Evolutionary conservation across 2,888 invertebrate genomes (phyloP).

Genomic region (Priapulus caudatus): DNA sequence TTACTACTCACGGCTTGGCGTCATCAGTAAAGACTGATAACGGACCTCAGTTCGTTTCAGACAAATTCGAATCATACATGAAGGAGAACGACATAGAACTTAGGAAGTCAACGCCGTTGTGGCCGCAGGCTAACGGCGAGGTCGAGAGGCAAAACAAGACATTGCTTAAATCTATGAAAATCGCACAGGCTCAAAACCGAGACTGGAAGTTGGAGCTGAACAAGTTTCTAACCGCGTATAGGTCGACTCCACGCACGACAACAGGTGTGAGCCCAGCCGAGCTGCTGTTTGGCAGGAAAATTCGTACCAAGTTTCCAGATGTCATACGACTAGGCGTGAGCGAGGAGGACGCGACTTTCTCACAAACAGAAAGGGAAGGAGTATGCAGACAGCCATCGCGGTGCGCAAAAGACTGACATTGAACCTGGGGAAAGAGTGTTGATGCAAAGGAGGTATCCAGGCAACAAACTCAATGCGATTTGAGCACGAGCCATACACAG

Average conservation of each 20-base stretch:
- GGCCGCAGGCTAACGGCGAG: constrained; percentile 21
- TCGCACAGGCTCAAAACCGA: constrained; percentile 15
- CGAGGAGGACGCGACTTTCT: too few species aligned
- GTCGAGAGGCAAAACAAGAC: constrained; percentile 21
- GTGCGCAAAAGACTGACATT: too few species aligned
- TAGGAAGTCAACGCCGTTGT: constrained; percentile 16
- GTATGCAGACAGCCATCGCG: neutral
- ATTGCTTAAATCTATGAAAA: constrained; percentile 19
- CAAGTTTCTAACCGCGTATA: constrained; percentile 19
- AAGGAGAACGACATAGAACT: constrained; percentile 17
- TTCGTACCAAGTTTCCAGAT: constrained; percentile 18
- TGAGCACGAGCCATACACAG: too few species aligned
- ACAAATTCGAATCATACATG: constrained; percentile 16
- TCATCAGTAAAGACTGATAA: constrained; percentile 19
- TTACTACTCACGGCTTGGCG: constrained; percentile 18
- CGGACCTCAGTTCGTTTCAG: constrained; percentile 18
- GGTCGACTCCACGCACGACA: constrained; percentile 18
- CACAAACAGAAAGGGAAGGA: neutral
- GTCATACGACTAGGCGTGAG: too few species aligned
- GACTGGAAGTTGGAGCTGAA: constrained; percentile 17
- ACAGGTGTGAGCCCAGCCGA: constrained; percentile 19
- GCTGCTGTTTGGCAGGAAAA: constrained; percentile 16
- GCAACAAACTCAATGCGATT: too few species aligned
- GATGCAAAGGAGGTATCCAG: too few species aligned
- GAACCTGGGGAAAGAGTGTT: too few species aligned